Evolutionary conservation across 2,113 vertebrate genomes (phyloP).

Genomic region (Antigone vipio): DNA sequence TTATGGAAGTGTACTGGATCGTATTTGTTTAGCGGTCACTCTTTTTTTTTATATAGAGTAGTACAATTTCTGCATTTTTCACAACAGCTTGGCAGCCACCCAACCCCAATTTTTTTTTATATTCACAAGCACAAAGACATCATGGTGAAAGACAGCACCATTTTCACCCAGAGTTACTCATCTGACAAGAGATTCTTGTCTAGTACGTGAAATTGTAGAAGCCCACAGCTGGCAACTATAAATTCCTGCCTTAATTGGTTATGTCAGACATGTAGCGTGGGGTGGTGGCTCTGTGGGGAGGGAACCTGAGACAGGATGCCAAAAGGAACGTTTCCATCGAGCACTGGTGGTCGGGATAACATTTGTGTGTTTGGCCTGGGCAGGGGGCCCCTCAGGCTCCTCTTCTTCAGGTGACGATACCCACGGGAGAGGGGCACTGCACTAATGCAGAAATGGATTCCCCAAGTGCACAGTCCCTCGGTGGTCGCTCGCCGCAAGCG

Average conservation of each 20-base stretch:
- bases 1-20: background rate
- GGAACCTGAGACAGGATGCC: background rate
- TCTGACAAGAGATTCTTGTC: constrained; percentile 1
- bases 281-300: background rate
- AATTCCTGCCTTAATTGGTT: constrained; percentile 29
- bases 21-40: background rate
- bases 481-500: background rate
- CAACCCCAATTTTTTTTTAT: background rate
- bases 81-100: background rate
- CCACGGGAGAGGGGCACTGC: background rate
- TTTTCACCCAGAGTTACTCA: constrained; percentile 10
- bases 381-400: background rate
- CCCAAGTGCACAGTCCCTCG: accelerated
- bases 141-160: background rate
- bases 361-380: background rate
- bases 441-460: background rate
- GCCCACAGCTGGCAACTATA: constrained; percentile 22
- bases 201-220: background rate
- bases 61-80: background rate
- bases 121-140: background rate
- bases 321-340: background rate
- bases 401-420: background rate
- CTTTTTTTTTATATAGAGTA: background rate
- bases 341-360: accelerated
- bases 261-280: background rate